Base-by-base conservation (phyloP, 2,888 invertebrate species). In the Crematogaster levior region DNA sequence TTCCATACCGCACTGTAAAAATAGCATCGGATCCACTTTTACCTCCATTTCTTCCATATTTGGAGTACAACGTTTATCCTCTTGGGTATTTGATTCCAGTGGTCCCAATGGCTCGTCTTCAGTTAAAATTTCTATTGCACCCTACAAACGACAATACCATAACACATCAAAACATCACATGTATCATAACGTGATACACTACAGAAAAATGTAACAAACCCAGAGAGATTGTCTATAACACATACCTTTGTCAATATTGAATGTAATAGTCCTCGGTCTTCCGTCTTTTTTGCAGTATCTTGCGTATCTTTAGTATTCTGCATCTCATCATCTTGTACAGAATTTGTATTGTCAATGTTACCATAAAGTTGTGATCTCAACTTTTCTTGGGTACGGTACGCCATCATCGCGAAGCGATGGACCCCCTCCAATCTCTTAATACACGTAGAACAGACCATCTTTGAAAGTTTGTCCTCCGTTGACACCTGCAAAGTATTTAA, bases 1-100 rank as follows among this genome's bases (percentile, higher is more conserved):
- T 85, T 96, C 96, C 84, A 95, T 94, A 87, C 95, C 94, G 74
- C 94, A 96, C 89, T 96, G 96, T 63, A 97, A 93, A 89, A 97
- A 96, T 92, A 96, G 94, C 96, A 97, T 96, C 5, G 97, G 97
- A 92, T 97, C 97, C 0, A 97, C 95, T 92, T 95, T 96, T 0
- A 97, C 96, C 95, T 97, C 97, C 95, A 97, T 96, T 94, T 96
- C 95, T 73, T 94, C 94, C 86, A 90, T 94, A 65, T 90, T 93
- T n/a, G 92, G 88, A 56, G 91, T 86, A 66, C 90, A 86, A 65
- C 85, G 84, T 74, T 91, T 91, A 48, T 92, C 92, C 24, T 91
- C 90, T 74, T 91, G 91, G 1, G 82, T 83, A 27, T 86, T 48
- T 65, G 86, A 73, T 51, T 88, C 88, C 34, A 86, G 83, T 70